phyloP scores from a whole-genome alignment of 2,888 invertebrate genomes.

The Pheosia gnoma region DNA sequence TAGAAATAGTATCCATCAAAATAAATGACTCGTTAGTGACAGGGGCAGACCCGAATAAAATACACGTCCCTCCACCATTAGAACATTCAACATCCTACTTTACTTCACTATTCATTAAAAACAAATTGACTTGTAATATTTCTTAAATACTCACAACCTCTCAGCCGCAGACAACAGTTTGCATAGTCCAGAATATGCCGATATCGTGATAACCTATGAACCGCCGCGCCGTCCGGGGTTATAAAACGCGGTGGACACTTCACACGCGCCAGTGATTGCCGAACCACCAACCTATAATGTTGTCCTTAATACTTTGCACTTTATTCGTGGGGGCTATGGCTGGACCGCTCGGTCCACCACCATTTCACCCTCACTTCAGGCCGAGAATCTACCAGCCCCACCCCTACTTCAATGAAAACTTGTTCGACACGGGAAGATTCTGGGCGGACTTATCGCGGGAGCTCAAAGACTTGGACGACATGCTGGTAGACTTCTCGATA shows the following conservation, averaged over 20 bases:
- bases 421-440: slow-evolving; percentile 64
- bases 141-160: slow-evolving; percentile 26
- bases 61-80: neutral
- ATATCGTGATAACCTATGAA: slow-evolving; percentile 62
- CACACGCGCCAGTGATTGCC: slow-evolving; percentile 28
- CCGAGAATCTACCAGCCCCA: slow-evolving; percentile 5
- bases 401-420: slow-evolving; percentile 41
- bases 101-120: neutral
- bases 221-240: slow-evolving; percentile 33
- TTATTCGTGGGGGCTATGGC: slow-evolving; percentile 55
- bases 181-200: slow-evolving; percentile 49
- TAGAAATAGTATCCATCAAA: too few species aligned
- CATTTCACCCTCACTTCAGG: slow-evolving; percentile 23
- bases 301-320: slow-evolving; percentile 48
- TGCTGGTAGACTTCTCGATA: slow-evolving; percentile 50
- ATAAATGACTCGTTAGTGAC: neutral
- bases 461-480: slow-evolving; percentile 53
- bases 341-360: slow-evolving; percentile 44
- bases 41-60: neutral
- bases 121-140: slow-evolving; percentile 10
- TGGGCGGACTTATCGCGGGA: slow-evolving; percentile 59
- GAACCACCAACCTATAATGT: slow-evolving; percentile 42
- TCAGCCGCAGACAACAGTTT: slow-evolving; percentile 42
- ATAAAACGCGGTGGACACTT: slow-evolving; percentile 38
- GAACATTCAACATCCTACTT: slow-evolving; percentile 11